Conservation (phyloP, 2,113 vertebrate genomes). For the Lepidothrix coronata region DNA sequence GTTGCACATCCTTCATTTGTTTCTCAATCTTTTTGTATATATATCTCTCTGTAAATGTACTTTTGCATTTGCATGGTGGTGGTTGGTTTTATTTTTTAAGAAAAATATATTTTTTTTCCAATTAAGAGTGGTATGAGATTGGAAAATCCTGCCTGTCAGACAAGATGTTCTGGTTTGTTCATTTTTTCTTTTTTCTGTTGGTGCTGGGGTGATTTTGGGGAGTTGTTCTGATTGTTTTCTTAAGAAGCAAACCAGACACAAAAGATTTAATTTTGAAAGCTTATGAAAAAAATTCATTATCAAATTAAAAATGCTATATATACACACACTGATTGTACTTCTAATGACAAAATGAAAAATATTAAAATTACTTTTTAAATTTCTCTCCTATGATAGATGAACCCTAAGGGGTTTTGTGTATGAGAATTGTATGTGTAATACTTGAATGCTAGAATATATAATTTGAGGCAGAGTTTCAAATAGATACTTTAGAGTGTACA, state of each 20-base stretch:
- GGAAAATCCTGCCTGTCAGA: not conserved
- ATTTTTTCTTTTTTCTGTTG: not conserved
- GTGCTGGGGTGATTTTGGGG: not conserved
- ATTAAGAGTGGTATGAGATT: not conserved
- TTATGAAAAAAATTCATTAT: not conserved
- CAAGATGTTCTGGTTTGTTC: not conserved
- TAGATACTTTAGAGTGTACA: not conserved
- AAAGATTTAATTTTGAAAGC: not conserved
- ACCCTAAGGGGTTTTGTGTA: fast-evolving
- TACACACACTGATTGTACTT: not conserved
- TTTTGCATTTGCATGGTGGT: not conserved
- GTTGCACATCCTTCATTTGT: not conserved
- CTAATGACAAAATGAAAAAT: not conserved
- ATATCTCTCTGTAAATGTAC: not conserved
- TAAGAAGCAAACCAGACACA: not conserved
- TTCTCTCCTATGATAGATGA: not conserved
- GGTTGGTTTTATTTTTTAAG: not conserved
- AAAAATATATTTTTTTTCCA: not conserved
- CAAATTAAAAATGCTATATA: not conserved
- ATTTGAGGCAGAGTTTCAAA: not conserved
- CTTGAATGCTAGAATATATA: not conserved
- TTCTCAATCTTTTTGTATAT: not conserved
- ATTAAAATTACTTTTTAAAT: not conserved
- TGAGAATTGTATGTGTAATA: not conserved
- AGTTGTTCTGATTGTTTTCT: not conserved